Evolutionary conservation across 2,888 invertebrate species (phyloP).

Genomic region (Drosophila percnosoma): DNA sequence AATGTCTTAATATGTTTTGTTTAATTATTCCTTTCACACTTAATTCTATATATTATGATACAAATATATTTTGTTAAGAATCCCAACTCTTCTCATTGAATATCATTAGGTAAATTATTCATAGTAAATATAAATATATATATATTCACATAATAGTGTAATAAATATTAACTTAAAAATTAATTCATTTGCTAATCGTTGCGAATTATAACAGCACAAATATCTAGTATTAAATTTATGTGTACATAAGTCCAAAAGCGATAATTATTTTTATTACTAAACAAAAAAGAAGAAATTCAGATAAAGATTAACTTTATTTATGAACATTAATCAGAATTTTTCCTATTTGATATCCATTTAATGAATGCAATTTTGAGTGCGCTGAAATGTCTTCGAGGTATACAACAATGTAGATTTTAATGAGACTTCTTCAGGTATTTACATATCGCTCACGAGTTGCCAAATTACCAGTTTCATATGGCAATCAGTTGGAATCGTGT

Average conservation of each 20-base stretch:
- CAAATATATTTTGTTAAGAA: not conserved
- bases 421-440: conserved; percentile 47
- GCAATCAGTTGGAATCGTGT: conserved; percentile 66
- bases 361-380: conserved; percentile 12
- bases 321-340: not conserved
- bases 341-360: not conserved
- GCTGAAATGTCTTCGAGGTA: not conserved
- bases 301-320: not conserved
- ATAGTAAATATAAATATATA: too few relatives aligned
- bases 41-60: not conserved
- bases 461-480: conserved; percentile 54
- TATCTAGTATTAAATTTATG: not conserved
- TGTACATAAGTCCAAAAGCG: not conserved
- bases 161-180: not conserved
- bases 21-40: not conserved
- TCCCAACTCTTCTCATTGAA: not conserved
- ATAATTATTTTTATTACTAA: not conserved
- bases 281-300: not conserved
- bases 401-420: conserved; percentile 24
- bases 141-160: not conserved
- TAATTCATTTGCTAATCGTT: not conserved
- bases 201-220: not conserved
- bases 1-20: not conserved
- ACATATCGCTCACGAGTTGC: conserved; percentile 57
- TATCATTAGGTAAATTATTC: not conserved